Evolutionary conservation across 2,888 invertebrate species (phyloP), one percentile per base, ranked within the genome.

Genomic region (Xestoiulus laeticollis): DNA sequence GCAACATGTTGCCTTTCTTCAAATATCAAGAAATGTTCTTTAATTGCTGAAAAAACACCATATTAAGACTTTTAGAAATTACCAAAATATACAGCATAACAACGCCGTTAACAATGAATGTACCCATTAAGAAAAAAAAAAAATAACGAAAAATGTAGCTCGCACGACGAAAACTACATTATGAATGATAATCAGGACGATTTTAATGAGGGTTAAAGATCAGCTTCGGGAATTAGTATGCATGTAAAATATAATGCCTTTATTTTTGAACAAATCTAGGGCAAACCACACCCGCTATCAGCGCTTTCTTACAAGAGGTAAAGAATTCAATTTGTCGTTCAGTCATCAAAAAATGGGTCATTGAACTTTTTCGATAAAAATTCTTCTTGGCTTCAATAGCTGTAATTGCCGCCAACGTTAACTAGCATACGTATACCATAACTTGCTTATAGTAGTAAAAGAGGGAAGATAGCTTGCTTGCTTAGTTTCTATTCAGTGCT

Each of bases 311-410:
- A 26, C 78, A 14, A 30, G 30, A 14, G 14, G 78, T 30, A 78
- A 78, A 26, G 30, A 78, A 78, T 78, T 78, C 78, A 78, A 78
- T 78, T 78, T 78, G 78, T 78, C 78, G 78, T 78, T 14, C 78
- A 78, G 30, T 78, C 30, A 30, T 30, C 30, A 78, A 78, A 78
- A n/a, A 68, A 32, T 78, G 78, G 78, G 78, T 78, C 78, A 78
- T 78, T 78, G 78, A 78, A 78, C 78, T 78, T 78, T 30, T 78
- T 78, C 78, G 30, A 30, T 78, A 78, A n/a, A 78, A 32, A 78
- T 26, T 26, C 78, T 16, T 78, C 78, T 2, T 78, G 30, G 6
- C 78, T 32, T 78, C 30, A 78, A 78, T 26, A 14, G 30, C 16
- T 16, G 16, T 1, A 78, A 78, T 30, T 30, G 30, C 78, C 30